Evolutionary conservation across 2,888 invertebrate genomes (phyloP), one percentile per base, ranked within the genome.

Genomic region (Dinocampus coccinellae): DNA sequence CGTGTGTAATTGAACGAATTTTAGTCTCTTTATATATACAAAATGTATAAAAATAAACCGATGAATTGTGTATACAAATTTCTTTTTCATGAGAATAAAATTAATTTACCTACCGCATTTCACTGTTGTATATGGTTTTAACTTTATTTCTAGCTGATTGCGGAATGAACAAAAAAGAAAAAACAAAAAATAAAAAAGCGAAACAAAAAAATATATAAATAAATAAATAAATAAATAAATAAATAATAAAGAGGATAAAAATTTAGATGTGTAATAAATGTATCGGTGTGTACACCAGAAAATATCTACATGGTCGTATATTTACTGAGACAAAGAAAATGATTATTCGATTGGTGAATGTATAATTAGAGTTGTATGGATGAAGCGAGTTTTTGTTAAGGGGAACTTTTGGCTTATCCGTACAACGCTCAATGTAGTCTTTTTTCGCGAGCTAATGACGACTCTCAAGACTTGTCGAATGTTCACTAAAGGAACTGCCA

Each of bases 401-500:
- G 26, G 39, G 33, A 24, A 4, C n/a, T 29, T 26, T 16, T 26
- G 47, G 47, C 63, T 63, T 63, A 63, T 47, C 29, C 52, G 24
- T 16, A 20, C 52, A 29, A 29, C 47, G 47, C 47, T 29, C 29
- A 29, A 7, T 33, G 26, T 20, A 63, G 52, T 63, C 63, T 63
- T 52, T n/a, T n/a, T 52, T 52, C 26, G 52, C 26, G 6, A 47
- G 24, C 29, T 63, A 63, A 63, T 63, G 63, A 63, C 16, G 47
- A 63, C 47, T 63, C 26, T 24, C 52, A 29, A 20, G 63, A 47
- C 47, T 63, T 42, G 63, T 64, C 55, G 47, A 36, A 65, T 53
- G 26, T 63, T 16, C 63, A 24, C 22, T 69, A 67, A 73, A 73
- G 53, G 70, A 68, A 72, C 73, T 67, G 77, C 76, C 67, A 75